Percentiles rank a stretch among this genome's conserved stretches.
phyloP scores from a whole-genome alignment of 2,113 vertebrate species.

The Ptyas mucosa region DNA sequence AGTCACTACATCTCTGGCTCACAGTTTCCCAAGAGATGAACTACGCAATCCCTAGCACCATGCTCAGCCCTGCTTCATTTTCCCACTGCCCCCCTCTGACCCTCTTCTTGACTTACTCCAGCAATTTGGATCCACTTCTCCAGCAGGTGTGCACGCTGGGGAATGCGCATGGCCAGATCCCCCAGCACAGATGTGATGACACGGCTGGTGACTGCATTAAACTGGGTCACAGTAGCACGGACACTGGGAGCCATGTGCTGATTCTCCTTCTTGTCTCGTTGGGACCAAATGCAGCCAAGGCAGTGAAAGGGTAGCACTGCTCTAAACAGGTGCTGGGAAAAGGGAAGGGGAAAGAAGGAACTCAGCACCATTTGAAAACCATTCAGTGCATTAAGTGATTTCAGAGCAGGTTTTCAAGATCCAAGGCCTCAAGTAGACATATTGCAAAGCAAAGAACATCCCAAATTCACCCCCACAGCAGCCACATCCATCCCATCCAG shows the following conservation, averaged over 20 bases:
- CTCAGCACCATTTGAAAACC: accelerated
- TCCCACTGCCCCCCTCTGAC: background rate
- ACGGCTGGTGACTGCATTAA: slow-evolving; percentile 80
- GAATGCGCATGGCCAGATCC: slow-evolving; percentile 46
- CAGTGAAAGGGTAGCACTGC: slow-evolving; percentile 81
- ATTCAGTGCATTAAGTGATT: background rate
- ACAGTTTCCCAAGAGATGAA: background rate
- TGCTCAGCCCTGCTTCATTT: background rate
- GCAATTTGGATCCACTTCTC: slow-evolving; percentile 87
- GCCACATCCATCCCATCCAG: background rate
- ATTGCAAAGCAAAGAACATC: background rate
- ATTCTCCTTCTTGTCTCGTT: slow-evolving; percentile 83
- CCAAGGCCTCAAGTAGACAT: background rate
- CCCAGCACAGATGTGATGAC: slow-evolving; percentile 80
- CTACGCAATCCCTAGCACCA: background rate
- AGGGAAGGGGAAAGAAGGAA: background rate
- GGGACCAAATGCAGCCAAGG: slow-evolving; percentile 87
- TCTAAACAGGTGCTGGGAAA: slow-evolving; percentile 76
- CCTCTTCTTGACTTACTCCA: slow-evolving; percentile 67
- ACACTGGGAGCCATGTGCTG: slow-evolving; percentile 75
- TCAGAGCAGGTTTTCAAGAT: background rate
- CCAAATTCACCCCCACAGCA: background rate
- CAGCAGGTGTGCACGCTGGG: slow-evolving; percentile 75
- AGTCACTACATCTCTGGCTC: background rate
- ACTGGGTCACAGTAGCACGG: slow-evolving; percentile 83